These are phyloP conservation scores for Vandiemenella viatica DNA, from an alignment of 2,888 invertebrate species.

Conservation along the genomic window DNA sequence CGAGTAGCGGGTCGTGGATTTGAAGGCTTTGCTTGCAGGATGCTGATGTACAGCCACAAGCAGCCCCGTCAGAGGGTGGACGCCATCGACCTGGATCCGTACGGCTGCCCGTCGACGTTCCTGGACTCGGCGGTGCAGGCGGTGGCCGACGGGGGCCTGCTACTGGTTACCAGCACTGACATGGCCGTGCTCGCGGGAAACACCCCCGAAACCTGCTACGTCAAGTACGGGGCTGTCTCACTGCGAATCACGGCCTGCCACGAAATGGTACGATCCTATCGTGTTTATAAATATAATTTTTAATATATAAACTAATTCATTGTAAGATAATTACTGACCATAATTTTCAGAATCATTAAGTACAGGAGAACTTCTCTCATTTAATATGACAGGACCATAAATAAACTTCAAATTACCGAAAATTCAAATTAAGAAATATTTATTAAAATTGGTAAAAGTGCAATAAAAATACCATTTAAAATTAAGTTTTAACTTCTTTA, in stretches of 20 bases:
- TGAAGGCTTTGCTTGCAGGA: constrained; percentile 38
- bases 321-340: no score
- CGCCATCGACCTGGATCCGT: constrained; percentile 92
- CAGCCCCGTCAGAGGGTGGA: constrained; percentile 54
- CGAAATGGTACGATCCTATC: constrained; percentile 60
- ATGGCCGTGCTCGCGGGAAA: constrained; percentile 94
- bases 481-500: no score
- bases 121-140: constrained; percentile 78
- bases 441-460: no score
- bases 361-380: no score
- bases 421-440: no score
- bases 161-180: constrained; percentile 94
- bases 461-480: no score
- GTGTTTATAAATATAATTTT: no score
- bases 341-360: no score
- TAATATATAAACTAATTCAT: no score
- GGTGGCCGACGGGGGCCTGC: constrained; percentile 63
- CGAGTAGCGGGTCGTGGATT: no score
- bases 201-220: constrained; percentile 80
- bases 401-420: no score
- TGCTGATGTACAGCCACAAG: constrained; percentile 70
- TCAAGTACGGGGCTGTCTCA: constrained; percentile 86
- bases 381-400: no score
- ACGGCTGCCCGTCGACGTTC: constrained; percentile 87
- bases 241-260: constrained; percentile 77